Evolutionary conservation across 1,140 invertebrate species (phyloP), one percentile per base, ranked within the genome.

Genomic region (Micrasema longulum): DNA sequence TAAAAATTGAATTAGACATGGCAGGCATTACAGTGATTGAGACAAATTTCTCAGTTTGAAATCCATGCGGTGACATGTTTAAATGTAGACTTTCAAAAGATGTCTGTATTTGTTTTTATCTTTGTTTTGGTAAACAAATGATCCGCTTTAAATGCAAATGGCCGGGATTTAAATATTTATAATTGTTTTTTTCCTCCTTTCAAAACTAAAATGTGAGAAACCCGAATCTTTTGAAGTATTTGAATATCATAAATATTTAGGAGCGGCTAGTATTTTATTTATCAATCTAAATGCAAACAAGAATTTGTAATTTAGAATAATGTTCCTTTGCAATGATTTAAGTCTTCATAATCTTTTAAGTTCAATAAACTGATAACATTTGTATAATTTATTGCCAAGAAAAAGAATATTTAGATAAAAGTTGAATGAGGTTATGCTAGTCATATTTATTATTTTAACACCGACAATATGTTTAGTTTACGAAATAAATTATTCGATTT

Each of bases 71-170:
- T 38, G 55, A 60, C 55, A 60, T 31, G 20, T 60, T 60, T 60
- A 60, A 60, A 60, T 60, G 22, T 60, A 60, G 16, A 60, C 35
- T 60, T 53, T 53, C 20, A 60, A 60, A 9, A 22, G 55, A 57
- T 41, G 38, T 60, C 35, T 60, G 26, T 16, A 60, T 60, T n/a
- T 43, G 36, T 60, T 38, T 43, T 41, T 53, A 20, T 52, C 4
- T 52, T 23, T 60, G 14, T 16, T 60, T 38, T 22, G 18, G 55
- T 31, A 10, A 38, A 41, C 35, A 60, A 60, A 60, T 60, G 55
- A 60, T 20, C 35, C 20, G 55, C 16, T 38, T 60, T 22, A 20
- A 38, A 60, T 60, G 55, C 22, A 60, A 60, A 60, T 60, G 7
- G 16, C 36, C 11, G 1, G 35, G 55, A 14, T 60, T 60, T 60